Base-by-base conservation (phyloP, 2,888 invertebrate species). In the Atrina japonica region DNA sequence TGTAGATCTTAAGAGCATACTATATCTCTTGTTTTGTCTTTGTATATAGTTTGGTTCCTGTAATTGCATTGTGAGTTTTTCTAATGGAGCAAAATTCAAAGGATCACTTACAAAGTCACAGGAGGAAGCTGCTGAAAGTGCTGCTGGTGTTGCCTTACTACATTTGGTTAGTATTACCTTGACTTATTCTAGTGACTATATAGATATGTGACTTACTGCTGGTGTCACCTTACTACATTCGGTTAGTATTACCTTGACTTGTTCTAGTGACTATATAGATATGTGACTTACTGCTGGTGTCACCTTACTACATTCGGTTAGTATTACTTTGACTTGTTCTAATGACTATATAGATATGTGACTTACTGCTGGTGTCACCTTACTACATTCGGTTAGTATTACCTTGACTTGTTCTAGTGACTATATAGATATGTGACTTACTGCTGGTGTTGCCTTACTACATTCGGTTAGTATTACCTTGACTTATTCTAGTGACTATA, bases 41-140 rank as follows among this genome's bases (percentile, higher is more conserved):
- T 16, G 18, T 40, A 40, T 56, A 35, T 80, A 85, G 86, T 76
- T 65, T 49, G 82, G 82, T 1, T 23, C 70, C 35, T 78, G 61
- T 61, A 73, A 72, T 58, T 82, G 82, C 72, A 90, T 93, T 27
- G 91, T 93, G 30, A 87, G 89, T 1, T 77, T 93, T 43, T 91
- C 92, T 0, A 91, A 91, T 76, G 91, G 91, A 29, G 86, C 90
- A 35, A 77, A 90, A 16, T 92, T 92, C 69, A 86, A 89, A 41
- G 93, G 93, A 9, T 91, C 92, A 5, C 86, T 90, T 35, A 91
- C 91, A n/a, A 58, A 78, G 3, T 91, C 88, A 29, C 90, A 90
- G 65, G 92, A 91, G 60, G 91, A 92, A 73, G 93, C 90, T 29
- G 81, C 86, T 25, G 87, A 89, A 64, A 84, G 85, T 71, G 88